phyloP scores from a whole-genome alignment of 2,113 vertebrate species.

The Corythaixoides concolor region DNA sequence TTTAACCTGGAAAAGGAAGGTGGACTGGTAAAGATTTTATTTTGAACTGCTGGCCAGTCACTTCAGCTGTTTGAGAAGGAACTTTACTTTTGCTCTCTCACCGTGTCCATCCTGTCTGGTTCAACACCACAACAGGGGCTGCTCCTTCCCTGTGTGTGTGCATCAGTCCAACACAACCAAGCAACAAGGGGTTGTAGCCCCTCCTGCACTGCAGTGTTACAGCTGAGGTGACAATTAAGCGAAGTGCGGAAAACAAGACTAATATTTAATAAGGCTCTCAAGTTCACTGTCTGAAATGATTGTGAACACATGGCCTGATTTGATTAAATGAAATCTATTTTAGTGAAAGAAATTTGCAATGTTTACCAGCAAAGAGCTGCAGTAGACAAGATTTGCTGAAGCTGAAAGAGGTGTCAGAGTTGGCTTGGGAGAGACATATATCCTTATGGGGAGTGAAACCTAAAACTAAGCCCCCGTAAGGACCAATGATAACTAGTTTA shows the following conservation, averaged over 20 bases:
- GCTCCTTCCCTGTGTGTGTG: background rate
- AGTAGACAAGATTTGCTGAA: background rate
- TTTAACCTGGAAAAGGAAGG: background rate
- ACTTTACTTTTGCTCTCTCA: background rate
- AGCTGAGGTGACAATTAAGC: background rate
- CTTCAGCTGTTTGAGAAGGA: background rate
- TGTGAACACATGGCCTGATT: background rate
- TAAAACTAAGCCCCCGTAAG: background rate
- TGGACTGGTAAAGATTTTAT: background rate
- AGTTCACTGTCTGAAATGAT: background rate
- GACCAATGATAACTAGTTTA: background rate
- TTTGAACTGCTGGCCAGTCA: background rate
- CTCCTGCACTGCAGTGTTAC: background rate
- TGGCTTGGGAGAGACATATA: background rate
- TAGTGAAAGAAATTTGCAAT: background rate
- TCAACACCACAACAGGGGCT: background rate
- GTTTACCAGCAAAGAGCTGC: background rate
- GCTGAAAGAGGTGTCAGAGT: background rate
- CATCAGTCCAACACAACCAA: background rate
- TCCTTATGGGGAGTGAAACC: background rate
- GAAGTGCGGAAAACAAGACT: background rate
- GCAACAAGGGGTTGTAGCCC: background rate
- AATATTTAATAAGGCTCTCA: background rate
- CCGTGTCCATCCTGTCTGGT: background rate
- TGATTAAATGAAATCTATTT: background rate